Conservation (phyloP, 2,888 invertebrate species). For the Tachina grossa region DNA sequence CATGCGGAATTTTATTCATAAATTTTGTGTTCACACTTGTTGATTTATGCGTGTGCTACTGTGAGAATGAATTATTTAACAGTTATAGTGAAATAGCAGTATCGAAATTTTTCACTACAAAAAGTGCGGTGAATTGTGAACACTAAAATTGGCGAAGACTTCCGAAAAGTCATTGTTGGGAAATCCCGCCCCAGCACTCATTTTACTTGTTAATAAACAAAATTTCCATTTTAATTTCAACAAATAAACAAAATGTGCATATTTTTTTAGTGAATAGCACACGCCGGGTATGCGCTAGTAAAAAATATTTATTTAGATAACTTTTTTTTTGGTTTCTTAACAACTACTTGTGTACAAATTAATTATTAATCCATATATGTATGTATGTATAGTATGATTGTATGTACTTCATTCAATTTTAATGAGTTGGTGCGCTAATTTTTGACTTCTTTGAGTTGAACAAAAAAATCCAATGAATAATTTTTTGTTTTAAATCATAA, state of each 20-base stretch:
- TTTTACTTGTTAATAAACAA: too few species aligned
- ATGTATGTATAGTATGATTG: neutral
- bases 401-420: conserved; percentile 10
- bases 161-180: too few species aligned
- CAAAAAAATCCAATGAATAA: conserved; percentile 43
- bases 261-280: conserved; percentile 2
- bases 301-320: conserved; percentile 56
- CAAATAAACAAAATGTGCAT: neutral
- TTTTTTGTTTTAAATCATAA: conserved; percentile 23
- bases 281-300: neutral
- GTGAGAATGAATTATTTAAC: too few species aligned
- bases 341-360: conserved; percentile 60
- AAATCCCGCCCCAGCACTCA: too few species aligned
- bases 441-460: conserved; percentile 45
- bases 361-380: neutral
- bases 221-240: too few species aligned
- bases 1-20: too few species aligned
- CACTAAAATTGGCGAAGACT: too few species aligned
- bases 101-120: too few species aligned
- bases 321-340: conserved; percentile 29
- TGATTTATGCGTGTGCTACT: too few species aligned
- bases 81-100: too few species aligned
- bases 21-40: too few species aligned
- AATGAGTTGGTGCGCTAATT: conserved; percentile 31
- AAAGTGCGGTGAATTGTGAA: too few species aligned